Base-by-base conservation (phyloP, 2,113 vertebrate genomes). In the Oenanthe oenanthe region DNA sequence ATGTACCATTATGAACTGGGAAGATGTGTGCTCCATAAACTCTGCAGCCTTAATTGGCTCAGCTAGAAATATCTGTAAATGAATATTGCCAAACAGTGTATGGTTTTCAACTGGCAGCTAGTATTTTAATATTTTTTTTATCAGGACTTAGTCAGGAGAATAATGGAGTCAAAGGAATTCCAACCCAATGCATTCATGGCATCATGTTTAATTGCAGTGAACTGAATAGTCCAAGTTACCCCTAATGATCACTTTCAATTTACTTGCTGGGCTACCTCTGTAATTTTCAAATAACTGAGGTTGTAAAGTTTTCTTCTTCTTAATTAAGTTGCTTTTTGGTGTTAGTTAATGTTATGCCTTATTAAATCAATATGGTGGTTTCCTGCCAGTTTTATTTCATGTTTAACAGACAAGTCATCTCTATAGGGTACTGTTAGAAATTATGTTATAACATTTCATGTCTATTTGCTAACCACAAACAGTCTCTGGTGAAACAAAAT, bases 361-460 rank as follows among this genome's bases (percentile, higher is more conserved):
- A 93, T 89, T 91, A 72, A 93, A 63, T 91, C 74, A 85, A 48
- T 48, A 66, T 77, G 58, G 58, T 96, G 71, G 43, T 85, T 91
- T 88, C 62, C 47, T 89, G 93, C 66, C 93, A 94, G 93, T 54
- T 95, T 76, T 80, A 74, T 76, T 94, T 96, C 71, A 74, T 94
- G 84, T 88, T 97, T 95, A 91, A 89, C 78, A 92, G 92, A 74
- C 50, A 92, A 88, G 85, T 96, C 85, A 96, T 93, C 67, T 85
- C 94, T 96, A 88, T 91, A 95, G 95, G 67, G 89, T 95, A 85
- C 96, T 88, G 87, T 95, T 95, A 95, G 60, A 95, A 95, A 94
- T 85, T 82, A 95, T 76, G 89, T 97, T 95, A 76, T 91, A 95
- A 73, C 13, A 68, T 95, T 91, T 94, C 73, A 79, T 76, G 63